These are phyloP conservation scores for Ptilonorhynchus violaceus DNA, from an alignment of 2,113 vertebrate genomes.

Conservation along the genomic window DNA sequence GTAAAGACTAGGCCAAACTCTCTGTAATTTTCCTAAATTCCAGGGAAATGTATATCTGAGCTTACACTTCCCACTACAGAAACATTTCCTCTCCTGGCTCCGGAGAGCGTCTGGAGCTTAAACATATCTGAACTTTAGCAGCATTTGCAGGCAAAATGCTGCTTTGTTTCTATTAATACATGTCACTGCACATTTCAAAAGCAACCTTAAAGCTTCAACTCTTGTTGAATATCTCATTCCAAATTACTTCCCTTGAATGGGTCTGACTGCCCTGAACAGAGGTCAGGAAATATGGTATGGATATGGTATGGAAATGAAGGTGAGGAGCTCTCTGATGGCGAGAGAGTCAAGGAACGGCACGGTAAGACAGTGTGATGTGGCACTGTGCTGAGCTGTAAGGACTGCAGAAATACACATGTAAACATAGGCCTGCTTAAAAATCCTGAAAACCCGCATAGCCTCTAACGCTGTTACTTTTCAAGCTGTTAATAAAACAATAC, in stretches of 20 bases:
- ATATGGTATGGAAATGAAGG: neutral
- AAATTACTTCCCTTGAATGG: neutral
- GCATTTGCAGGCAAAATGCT: neutral
- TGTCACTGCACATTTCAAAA: neutral
- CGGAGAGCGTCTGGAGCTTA: neutral
- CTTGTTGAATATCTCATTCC: neutral
- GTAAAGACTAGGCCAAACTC: constrained; percentile 3
- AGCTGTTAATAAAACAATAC: neutral
- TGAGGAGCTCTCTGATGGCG: neutral
- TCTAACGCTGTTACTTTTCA: neutral
- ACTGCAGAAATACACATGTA: neutral
- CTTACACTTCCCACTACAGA: constrained; percentile 16
- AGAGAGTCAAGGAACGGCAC: neutral
- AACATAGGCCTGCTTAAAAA: neutral
- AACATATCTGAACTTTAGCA: constrained; percentile 13
- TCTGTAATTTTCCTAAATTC: constrained; percentile 20
- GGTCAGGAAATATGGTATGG: neutral
- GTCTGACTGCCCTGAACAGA: neutral
- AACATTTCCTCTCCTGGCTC: constrained; percentile 30
- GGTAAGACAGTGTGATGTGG: neutral
- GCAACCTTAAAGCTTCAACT: constrained; percentile 3
- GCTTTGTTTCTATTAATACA: neutral
- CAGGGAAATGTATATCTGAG: constrained; percentile 27
- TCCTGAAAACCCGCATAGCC: neutral
- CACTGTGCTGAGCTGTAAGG: neutral